Conservation (phyloP, 2,888 invertebrate species). For the Suillia variegata region DNA sequence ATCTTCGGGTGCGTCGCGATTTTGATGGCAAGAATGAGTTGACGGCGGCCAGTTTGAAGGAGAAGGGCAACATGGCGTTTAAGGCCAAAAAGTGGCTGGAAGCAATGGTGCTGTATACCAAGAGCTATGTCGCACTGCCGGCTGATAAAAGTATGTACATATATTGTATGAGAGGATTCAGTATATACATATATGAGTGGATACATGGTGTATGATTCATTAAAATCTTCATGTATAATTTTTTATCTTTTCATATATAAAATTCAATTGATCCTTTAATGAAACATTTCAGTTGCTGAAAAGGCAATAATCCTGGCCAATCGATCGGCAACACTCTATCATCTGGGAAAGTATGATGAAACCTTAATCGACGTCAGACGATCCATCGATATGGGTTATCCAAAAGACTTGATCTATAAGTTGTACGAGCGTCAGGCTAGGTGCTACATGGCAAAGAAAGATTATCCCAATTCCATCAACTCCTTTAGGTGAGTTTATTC, state of each 20-base stretch:
- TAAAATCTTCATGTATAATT: not conserved
- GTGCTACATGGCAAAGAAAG: constrained; percentile 72
- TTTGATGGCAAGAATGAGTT: constrained; percentile 64
- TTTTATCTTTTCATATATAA: too few relatives aligned
- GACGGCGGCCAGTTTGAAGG: constrained; percentile 70
- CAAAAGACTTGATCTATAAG: constrained; percentile 75
- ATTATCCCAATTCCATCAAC: constrained; percentile 68
- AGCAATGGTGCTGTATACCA: constrained; percentile 73
- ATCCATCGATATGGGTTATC: constrained; percentile 70
- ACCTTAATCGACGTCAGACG: constrained; percentile 75
- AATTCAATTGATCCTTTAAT: constrained; percentile 7
- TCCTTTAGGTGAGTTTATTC: constrained; percentile 64
- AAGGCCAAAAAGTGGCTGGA: constrained; percentile 71
- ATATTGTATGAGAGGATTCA: constrained; percentile 40
- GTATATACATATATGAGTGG: not conserved
- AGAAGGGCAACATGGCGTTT: constrained; percentile 75
- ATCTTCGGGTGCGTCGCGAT: constrained; percentile 63
- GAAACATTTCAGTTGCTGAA: constrained; percentile 63
- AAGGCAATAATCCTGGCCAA: constrained; percentile 76
- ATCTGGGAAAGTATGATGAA: constrained; percentile 70
- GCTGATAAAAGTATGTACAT: constrained; percentile 73
- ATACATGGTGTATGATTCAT: constrained; percentile 8
- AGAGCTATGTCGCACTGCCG: constrained; percentile 72
- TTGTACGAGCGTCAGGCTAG: constrained; percentile 76
- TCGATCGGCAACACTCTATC: constrained; percentile 79